phyloP scores from a whole-genome alignment of 2,888 invertebrate genomes.

The Sipha maydis region DNA sequence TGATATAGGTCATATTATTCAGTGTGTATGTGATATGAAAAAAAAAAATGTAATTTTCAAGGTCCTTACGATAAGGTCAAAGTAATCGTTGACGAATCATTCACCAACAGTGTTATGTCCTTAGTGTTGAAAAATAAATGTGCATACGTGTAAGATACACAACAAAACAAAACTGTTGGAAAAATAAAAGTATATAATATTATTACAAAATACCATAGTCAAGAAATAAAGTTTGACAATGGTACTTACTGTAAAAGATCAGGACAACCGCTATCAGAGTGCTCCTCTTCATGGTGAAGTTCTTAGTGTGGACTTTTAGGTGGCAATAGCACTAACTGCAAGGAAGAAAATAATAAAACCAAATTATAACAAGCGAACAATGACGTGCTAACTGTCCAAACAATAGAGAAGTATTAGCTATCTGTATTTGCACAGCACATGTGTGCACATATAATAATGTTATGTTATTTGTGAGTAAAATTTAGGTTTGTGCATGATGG shows the following conservation, averaged over 20 bases:
- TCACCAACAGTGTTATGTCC: slow-evolving; percentile 40
- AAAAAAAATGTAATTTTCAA: slow-evolving; percentile 4
- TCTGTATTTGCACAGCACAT: slow-evolving; percentile 38
- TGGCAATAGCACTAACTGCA: not conserved
- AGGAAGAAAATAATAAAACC: not conserved
- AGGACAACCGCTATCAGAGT: not conserved
- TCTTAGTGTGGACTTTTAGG: not conserved
- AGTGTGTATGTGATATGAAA: not conserved
- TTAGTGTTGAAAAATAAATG: slow-evolving; percentile 38
- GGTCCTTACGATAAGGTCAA: slow-evolving; percentile 35
- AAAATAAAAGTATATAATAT: not conserved
- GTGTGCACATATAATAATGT: not conserved
- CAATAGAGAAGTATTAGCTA: not conserved
- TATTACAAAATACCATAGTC: not conserved
- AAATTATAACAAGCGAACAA: not conserved
- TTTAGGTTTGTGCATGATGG: too few species aligned
- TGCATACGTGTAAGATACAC: not conserved
- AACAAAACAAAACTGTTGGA: not conserved
- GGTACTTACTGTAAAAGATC: slow-evolving; percentile 5
- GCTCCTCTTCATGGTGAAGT: slow-evolving; percentile 10
- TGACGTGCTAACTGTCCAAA: slow-evolving; percentile 34
- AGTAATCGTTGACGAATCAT: slow-evolving; percentile 15
- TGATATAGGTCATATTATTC: not conserved
- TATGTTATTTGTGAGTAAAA: too few species aligned
- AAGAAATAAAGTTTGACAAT: not conserved